phyloP scores from a whole-genome alignment of 2,888 invertebrate genomes.

The Pseudanteris insignis region DNA sequence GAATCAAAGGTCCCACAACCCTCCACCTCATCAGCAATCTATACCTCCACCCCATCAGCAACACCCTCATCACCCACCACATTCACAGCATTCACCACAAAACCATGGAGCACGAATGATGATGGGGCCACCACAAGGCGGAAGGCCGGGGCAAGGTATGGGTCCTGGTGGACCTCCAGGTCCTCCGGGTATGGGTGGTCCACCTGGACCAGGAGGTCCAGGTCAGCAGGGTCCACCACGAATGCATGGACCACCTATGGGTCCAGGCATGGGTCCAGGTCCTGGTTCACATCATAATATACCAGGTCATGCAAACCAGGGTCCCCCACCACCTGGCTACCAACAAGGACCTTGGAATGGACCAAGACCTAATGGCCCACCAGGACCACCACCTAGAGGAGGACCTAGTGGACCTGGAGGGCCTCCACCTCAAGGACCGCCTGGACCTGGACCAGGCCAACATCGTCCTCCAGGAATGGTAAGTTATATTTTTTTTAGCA shows the following conservation, averaged over 20 bases:
- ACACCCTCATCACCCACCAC: constrained; percentile 68
- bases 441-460: constrained; percentile 68
- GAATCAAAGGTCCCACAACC: constrained; percentile 71
- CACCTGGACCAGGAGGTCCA: constrained; percentile 66
- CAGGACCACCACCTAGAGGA: constrained; percentile 66
- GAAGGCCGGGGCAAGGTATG: constrained; percentile 66
- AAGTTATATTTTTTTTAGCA: too few relatives aligned
- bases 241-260: constrained; percentile 68
- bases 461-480: constrained; percentile 71
- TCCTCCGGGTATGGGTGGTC: constrained; percentile 63
- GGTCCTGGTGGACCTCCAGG: constrained; percentile 64
- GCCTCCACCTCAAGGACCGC: constrained; percentile 72
- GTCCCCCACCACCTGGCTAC: constrained; percentile 71
- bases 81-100: constrained; percentile 68
- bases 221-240: constrained; percentile 66
- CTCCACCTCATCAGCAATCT: constrained; percentile 66
- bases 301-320: constrained; percentile 68
- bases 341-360: constrained; percentile 72
- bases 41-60: constrained; percentile 68
- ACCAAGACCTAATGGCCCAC: constrained; percentile 70
- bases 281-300: constrained; percentile 72
- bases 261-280: constrained; percentile 60
- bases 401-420: constrained; percentile 70
- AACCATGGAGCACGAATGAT: constrained; percentile 70
- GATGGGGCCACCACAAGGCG: constrained; percentile 69